These are phyloP conservation scores for Brachionus calyciflorus DNA, from an alignment of 1,140 invertebrate genomes.

Conservation along the genomic window DNA sequence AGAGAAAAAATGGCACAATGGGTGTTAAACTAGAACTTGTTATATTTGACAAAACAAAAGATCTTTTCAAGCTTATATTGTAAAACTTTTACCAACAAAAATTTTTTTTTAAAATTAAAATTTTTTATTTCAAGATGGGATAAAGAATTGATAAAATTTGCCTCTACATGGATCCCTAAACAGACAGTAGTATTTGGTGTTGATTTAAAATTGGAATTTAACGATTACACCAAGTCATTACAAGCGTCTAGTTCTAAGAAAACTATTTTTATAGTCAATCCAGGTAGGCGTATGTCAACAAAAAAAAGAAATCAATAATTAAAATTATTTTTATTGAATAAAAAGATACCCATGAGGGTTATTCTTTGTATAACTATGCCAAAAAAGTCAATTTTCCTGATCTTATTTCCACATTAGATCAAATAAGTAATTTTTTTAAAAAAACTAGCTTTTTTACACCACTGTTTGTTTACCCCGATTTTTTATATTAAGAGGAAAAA, in stretches of 20 bases:
- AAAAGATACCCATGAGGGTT: conserved; percentile 10
- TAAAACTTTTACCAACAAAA: neutral
- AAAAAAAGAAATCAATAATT: neutral
- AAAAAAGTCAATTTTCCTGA: neutral
- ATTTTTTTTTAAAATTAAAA: neutral
- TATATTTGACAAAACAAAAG: conserved; percentile 8
- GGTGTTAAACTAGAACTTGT: neutral
- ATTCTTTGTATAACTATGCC: neutral
- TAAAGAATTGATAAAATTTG: conserved; percentile 40
- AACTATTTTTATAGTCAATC: conserved; percentile 30
- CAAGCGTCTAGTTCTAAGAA: neutral
- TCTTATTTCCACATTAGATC: neutral
- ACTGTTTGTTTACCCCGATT: neutral
- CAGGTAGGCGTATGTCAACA: neutral
- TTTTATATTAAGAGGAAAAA: conserved; percentile 1
- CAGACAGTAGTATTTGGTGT: conserved; percentile 17
- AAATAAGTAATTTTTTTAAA: conserved; percentile 4
- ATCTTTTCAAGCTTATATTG: conserved; percentile 14
- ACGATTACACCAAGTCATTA: conserved; percentile 16
- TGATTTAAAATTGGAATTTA: conserved; percentile 4
- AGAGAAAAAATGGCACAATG: neutral
- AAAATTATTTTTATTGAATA: neutral
- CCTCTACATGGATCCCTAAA: neutral
- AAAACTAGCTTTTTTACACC: neutral
- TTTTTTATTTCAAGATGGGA: conserved; percentile 22